These are phyloP conservation scores for Mya arenaria DNA, from an alignment of 1,140 invertebrate genomes.

Conservation along the genomic window DNA sequence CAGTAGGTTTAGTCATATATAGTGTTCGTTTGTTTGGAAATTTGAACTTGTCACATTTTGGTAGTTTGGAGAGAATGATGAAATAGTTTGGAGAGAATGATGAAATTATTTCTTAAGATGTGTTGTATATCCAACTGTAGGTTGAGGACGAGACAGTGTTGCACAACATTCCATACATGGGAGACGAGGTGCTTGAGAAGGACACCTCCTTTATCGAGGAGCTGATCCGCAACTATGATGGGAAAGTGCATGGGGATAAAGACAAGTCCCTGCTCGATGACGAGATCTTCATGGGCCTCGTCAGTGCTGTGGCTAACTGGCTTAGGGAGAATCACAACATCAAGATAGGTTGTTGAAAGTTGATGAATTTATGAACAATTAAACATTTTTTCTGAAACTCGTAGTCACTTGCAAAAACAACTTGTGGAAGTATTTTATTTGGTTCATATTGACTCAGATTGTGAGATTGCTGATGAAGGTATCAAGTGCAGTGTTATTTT, in stretches of 20 bases:
- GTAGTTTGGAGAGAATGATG: not conserved
- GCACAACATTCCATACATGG: conserved; percentile 99
- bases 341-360: not conserved
- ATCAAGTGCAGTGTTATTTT: no score
- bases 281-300: conserved; percentile 96
- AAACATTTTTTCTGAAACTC: no score
- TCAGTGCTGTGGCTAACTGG: conserved; percentile 85
- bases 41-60: not conserved
- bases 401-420: no score
- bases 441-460: no score
- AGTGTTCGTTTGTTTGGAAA: not conserved
- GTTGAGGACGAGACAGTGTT: conserved; percentile 98
- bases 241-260: conserved; percentile 95
- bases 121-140: conserved; percentile 69
- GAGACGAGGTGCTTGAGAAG: conserved; percentile 96
- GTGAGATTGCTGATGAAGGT: no score
- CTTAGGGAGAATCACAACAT: not conserved
- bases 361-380: not conserved
- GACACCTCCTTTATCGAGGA: conserved; percentile 99
- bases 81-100: no score
- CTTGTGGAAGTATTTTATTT: no score
- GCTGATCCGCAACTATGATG: conserved; percentile 98
- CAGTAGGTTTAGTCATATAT: no score
- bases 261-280: conserved; percentile 88
- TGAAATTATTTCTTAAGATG: not conserved